phyloP scores from a whole-genome alignment of 2,113 vertebrate genomes.

The Scophthalmus maximus region DNA sequence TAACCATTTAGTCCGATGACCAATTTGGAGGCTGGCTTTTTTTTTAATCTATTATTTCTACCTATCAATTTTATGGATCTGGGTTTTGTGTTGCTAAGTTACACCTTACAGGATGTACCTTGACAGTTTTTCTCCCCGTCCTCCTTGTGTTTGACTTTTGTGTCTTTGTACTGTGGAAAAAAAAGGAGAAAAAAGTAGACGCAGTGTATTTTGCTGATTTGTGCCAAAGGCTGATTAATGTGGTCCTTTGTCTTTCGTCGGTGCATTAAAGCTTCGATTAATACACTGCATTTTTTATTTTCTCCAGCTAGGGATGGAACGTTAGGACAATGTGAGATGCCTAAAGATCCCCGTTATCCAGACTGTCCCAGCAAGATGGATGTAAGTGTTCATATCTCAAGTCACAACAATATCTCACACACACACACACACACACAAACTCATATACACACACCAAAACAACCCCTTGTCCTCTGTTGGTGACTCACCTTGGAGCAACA shows the following conservation, averaged over 20 bases:
- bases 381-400: constrained; percentile 83
- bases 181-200: too few relatives aligned
- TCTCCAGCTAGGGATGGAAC: constrained; percentile 84
- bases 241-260: constrained; percentile 1
- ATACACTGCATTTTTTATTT: constrained; percentile 34
- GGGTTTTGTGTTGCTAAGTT: neutral
- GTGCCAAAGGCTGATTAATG: neutral
- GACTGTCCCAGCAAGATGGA: constrained; percentile 95
- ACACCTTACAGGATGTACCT: neutral
- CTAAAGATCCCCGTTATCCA: constrained; percentile 91
- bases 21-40: neutral
- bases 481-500: constrained; percentile 33
- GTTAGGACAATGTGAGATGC: constrained; percentile 91
- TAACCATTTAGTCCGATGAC: neutral
- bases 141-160: constrained; percentile 20
- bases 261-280: constrained; percentile 30
- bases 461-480: constrained; percentile 1
- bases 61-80: neutral
- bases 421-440: constrained; percentile 11
- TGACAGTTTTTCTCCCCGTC: neutral
- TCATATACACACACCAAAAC: constrained; percentile 3
- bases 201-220: neutral
- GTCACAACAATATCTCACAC: constrained; percentile 13
- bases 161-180: neutral
- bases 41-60: neutral